These are phyloP conservation scores for Ochropleura plecta DNA, from an alignment of 2,888 invertebrate species.

Conservation along the genomic window DNA sequence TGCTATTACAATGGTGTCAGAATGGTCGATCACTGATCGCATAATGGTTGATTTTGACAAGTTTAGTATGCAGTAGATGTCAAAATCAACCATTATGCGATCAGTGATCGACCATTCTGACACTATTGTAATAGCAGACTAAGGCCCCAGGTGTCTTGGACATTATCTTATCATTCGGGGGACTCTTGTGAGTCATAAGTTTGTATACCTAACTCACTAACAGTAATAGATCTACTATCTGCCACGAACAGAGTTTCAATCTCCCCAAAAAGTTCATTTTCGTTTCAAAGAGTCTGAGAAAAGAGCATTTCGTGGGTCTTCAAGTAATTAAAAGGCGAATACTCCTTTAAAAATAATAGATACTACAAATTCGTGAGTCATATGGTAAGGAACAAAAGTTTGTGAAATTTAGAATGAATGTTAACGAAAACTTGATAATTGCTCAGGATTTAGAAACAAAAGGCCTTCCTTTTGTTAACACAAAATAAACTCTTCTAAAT, in stretches of 20 bases:
- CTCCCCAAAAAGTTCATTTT: background rate
- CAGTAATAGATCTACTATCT: background rate
- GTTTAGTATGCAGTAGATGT: no score
- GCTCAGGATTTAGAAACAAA: background rate
- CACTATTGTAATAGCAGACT: no score
- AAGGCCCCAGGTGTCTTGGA: background rate
- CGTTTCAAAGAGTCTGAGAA: background rate
- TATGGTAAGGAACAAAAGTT: constrained; percentile 1
- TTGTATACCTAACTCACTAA: background rate
- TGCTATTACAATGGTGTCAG: no score
- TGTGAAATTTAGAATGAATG: constrained; percentile 10
- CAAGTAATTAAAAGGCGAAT: constrained; percentile 25
- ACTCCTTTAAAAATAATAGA: background rate
- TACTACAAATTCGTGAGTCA: constrained; percentile 20
- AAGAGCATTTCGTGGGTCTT: constrained; percentile 12
- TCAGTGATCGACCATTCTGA: no score
- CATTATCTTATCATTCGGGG: constrained; percentile 22
- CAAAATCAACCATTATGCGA: no score
- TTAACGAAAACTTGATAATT: constrained; percentile 10
- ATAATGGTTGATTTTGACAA: no score
- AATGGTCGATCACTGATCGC: no score
- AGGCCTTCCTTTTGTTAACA: no score
- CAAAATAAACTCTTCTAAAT: background rate
- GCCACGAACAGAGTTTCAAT: background rate
- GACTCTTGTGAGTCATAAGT: constrained; percentile 30